Percentiles rank a stretch among this genome's conserved stretches.
These are phyloP conservation scores for Cydia strobilella DNA, from an alignment of 1,140 invertebrate genomes.

Conservation along the genomic window DNA sequence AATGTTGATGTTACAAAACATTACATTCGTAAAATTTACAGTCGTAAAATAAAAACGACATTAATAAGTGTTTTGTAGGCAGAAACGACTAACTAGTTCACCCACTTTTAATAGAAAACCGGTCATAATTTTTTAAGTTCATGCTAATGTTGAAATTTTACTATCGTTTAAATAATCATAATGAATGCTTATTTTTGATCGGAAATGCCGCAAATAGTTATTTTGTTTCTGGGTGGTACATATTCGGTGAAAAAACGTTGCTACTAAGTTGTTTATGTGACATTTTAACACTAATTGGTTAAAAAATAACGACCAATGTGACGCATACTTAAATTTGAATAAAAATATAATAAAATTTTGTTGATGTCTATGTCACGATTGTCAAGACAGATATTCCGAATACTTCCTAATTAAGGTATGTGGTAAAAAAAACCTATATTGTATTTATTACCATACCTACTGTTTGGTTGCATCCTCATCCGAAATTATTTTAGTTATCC, in stretches of 20 bases:
- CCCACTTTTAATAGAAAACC: conserved; percentile 59
- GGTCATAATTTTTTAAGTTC: conserved; percentile 65
- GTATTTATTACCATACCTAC: no score
- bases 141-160: conserved; percentile 61
- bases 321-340: neutral
- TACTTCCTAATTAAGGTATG: no score
- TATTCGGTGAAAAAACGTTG: conserved; percentile 35
- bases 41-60: conserved; percentile 27
- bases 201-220: conserved; percentile 67
- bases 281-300: conserved; percentile 31
- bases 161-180: conserved; percentile 44
- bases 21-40: conserved; percentile 21
- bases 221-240: conserved; percentile 43
- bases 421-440: no score
- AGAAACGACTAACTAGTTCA: conserved; percentile 33
- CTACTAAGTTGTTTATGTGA: conserved; percentile 27
- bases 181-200: conserved; percentile 63
- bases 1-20: conserved; percentile 16
- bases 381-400: neutral
- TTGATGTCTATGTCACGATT: neutral
- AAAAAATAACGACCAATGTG: neutral
- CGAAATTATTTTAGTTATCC: no score
- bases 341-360: neutral
- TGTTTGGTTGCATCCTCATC: no score
- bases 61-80: conserved; percentile 6